Evolutionary conservation across 2,888 invertebrate species (phyloP).

Genomic region (Cyrtodaria siliqua): DNA sequence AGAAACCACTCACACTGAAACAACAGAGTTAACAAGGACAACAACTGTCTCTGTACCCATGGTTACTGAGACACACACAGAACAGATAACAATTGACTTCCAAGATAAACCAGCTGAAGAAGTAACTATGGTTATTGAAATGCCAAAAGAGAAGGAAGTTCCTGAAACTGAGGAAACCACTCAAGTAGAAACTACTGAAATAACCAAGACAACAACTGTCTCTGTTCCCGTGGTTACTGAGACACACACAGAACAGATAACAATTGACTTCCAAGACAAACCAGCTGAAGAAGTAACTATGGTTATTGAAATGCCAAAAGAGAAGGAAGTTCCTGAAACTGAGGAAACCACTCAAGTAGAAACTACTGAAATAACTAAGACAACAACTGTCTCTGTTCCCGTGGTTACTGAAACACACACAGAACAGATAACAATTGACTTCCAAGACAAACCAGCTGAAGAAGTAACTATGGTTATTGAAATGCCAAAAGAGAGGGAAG

Average conservation of each 20-base stretch:
- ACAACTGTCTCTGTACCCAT: conserved; percentile 53
- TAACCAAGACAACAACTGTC: conserved; percentile 40
- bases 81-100: conserved; percentile 69
- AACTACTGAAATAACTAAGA: conserved; percentile 32
- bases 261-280: conserved; percentile 51
- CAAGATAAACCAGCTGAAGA: conserved; percentile 67
- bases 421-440: conserved; percentile 60
- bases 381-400: conserved; percentile 67
- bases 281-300: conserved; percentile 59
- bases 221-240: conserved; percentile 47
- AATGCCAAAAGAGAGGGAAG: conserved; percentile 48
- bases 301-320: conserved; percentile 44
- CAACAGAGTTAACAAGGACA: conserved; percentile 39
- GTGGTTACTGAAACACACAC: conserved; percentile 58
- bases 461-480: conserved; percentile 64
- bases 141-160: conserved; percentile 40
- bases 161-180: conserved; percentile 42
- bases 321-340: conserved; percentile 37
- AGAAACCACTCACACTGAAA: conserved; percentile 13
- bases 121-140: conserved; percentile 39
- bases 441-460: conserved; percentile 66
- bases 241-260: conserved; percentile 51
- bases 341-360: conserved; percentile 48
- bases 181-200: conserved; percentile 38
- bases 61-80: conserved; percentile 52